phyloP scores from a whole-genome alignment of 1,140 invertebrate species.

The Drosophila pseudoananassae region DNA sequence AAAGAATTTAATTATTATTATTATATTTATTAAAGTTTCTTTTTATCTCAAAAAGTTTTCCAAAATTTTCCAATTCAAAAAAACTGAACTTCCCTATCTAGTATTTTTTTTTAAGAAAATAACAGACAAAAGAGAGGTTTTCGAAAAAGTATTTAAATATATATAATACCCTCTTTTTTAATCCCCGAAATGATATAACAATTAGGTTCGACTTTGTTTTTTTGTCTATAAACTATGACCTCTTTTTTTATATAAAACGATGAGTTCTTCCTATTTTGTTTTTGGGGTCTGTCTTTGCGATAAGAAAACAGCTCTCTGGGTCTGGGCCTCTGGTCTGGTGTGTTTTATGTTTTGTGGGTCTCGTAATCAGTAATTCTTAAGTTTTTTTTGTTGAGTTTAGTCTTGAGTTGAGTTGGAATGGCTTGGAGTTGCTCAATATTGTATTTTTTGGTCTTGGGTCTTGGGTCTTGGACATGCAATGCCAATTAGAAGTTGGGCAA shows the following conservation, averaged over 20 bases:
- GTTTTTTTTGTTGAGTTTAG: constrained; percentile 6
- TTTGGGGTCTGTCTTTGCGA: constrained; percentile 14
- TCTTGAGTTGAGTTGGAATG: neutral
- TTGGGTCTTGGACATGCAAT: constrained; percentile 61
- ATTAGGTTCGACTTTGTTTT: neutral
- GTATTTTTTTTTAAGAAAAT: too few relatives aligned
- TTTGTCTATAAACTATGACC: neutral
- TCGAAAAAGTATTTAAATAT: too few relatives aligned
- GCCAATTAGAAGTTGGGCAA: constrained; percentile 75
- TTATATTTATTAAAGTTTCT: too few relatives aligned
- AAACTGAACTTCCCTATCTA: too few relatives aligned
- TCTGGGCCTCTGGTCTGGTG: neutral
- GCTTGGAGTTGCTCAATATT: constrained; percentile 23
- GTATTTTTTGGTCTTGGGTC: constrained; percentile 28
- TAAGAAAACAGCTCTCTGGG: constrained; percentile 28
- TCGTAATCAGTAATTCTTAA: constrained; percentile 26
- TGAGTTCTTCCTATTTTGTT: neutral
- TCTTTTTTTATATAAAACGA: neutral
- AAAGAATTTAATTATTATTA: too few relatives aligned
- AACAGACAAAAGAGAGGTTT: too few relatives aligned
- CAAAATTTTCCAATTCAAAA: too few relatives aligned
- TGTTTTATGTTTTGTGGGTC: constrained; percentile 6
- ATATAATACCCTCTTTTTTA: neutral
- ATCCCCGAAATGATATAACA: neutral
- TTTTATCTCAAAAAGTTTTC: too few relatives aligned